Percentiles rank a stretch among this genome's conserved stretches.
These are phyloP conservation scores for Steatornis caripensis DNA, from an alignment of 2,113 vertebrate species.

Conservation along the genomic window DNA sequence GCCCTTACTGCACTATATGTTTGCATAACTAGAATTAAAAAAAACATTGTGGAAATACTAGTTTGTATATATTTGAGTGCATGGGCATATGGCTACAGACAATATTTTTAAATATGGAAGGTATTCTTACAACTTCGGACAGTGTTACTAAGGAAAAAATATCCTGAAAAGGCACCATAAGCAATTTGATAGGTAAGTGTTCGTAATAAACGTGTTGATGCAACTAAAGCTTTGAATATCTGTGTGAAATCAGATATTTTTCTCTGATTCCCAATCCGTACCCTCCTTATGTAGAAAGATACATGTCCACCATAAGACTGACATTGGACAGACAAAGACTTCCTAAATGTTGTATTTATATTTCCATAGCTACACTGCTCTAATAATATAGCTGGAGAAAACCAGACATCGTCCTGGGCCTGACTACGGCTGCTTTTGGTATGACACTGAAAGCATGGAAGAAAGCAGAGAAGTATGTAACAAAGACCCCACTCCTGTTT, in stretches of 20 bases:
- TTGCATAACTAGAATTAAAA: not conserved
- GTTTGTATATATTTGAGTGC: not conserved
- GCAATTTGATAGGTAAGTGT: not conserved
- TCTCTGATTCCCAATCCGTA: not conserved
- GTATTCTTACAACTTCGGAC: not conserved
- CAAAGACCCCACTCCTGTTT: not conserved
- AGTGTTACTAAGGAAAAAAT: not conserved
- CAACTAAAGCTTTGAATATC: not conserved
- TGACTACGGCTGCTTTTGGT: not conserved
- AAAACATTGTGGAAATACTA: not conserved
- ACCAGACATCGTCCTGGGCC: not conserved
- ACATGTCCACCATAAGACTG: not conserved
- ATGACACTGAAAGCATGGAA: not conserved
- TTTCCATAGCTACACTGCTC: not conserved
- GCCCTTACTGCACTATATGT: not conserved
- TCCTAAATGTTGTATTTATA: not conserved
- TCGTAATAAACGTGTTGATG: not conserved
- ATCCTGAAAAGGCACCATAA: not conserved
- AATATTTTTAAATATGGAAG: not conserved
- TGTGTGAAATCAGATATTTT: not conserved
- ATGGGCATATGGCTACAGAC: not conserved
- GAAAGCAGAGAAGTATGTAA: not conserved
- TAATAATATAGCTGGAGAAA: not conserved
- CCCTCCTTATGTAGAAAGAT: not conserved
- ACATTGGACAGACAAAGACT: not conserved